A percentile compares a stretch with the other conserved stretches of the same genome.
Conservation (phyloP, 2,888 invertebrate species). For the Eupithecia abbreviata region DNA sequence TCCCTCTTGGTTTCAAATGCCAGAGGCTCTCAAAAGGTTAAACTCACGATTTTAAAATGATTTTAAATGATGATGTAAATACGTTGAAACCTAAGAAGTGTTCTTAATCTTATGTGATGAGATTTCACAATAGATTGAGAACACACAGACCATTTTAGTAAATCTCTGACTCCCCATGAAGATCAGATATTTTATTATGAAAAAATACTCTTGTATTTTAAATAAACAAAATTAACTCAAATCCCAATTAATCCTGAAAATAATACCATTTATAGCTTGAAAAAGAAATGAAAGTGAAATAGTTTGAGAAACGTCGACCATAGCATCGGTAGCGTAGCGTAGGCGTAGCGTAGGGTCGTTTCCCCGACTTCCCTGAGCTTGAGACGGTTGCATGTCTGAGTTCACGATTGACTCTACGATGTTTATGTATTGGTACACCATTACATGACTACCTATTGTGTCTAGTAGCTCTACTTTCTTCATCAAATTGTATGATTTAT, state of each 20-base stretch:
- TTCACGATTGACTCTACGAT: conserved; percentile 62
- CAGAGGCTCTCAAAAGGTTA: conserved; percentile 57
- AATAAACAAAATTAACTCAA: neutral
- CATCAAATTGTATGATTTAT: conserved; percentile 33
- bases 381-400: conserved; percentile 57
- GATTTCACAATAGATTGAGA: too few species aligned
- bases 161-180: neutral
- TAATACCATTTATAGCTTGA: neutral
- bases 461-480: conserved; percentile 43
- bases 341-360: conserved; percentile 51
- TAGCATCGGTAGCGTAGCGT: conserved; percentile 36
- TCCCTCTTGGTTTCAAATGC: conserved; percentile 58
- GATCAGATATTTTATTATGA: neutral
- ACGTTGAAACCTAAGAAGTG: neutral
- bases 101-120: neutral
- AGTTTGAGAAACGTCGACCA: conserved; percentile 55
- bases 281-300: conserved; percentile 11
- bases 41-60: neutral
- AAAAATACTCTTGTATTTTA: neutral
- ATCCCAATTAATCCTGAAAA: neutral
- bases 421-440: conserved; percentile 64
- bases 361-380: conserved; percentile 53
- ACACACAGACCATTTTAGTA: neutral
- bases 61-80: neutral
- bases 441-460: conserved; percentile 67